Conservation (phyloP, 2,797 vertebrate genomes). For the Tokudaia muenninki region DNA sequence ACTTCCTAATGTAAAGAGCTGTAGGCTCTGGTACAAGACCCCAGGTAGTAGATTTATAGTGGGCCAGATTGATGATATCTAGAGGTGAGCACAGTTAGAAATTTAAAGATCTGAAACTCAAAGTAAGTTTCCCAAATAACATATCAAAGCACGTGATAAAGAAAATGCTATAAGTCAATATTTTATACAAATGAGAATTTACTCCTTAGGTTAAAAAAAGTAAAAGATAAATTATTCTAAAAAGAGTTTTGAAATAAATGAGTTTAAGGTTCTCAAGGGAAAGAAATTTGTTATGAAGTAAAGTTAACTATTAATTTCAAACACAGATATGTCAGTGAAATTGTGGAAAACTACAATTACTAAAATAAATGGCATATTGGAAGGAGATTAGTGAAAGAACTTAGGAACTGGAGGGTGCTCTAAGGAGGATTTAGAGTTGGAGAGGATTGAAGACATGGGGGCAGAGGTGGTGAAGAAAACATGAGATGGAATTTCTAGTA, state of each 20-base stretch:
- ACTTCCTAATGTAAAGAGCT: neutral
- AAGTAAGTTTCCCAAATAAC: slow-evolving; percentile 39
- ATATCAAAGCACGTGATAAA: slow-evolving; percentile 14
- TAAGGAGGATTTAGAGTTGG: slow-evolving; percentile 14
- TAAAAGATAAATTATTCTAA: slow-evolving; percentile 12
- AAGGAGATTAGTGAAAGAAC: neutral
- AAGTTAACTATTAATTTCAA: slow-evolving; percentile 26
- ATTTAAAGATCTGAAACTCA: neutral
- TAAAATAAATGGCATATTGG: neutral
- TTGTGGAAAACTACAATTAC: neutral
- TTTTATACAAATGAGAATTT: neutral
- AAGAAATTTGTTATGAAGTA: slow-evolving; percentile 17
- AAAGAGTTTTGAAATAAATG: slow-evolving; percentile 30
- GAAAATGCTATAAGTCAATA: neutral
- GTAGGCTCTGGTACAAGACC: neutral
- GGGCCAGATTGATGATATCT: neutral
- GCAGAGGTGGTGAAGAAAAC: neutral
- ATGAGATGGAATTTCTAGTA: neutral
- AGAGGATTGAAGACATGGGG: neutral
- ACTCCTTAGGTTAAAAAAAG: neutral
- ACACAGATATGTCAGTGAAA: neutral
- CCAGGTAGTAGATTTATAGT: neutral
- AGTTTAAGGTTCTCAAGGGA: slow-evolving; percentile 21
- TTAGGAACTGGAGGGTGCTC: neutral
- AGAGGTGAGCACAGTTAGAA: neutral